Evolutionary conservation across 2,113 vertebrate species (phyloP).

Genomic region (Pedionomus torquatus): DNA sequence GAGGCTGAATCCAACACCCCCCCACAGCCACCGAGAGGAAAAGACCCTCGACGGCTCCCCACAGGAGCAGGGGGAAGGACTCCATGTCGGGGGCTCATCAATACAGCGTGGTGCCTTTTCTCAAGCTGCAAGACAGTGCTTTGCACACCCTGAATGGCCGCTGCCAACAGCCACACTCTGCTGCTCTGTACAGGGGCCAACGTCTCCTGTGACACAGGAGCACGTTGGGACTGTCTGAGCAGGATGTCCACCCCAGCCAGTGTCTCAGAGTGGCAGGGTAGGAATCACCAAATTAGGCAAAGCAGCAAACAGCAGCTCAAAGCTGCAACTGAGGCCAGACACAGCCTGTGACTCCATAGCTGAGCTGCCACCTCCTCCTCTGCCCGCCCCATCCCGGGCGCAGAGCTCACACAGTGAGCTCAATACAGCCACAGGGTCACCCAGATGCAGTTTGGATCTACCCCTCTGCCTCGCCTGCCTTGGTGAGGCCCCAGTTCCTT

Average conservation of each 20-base stretch:
- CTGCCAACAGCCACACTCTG: neutral
- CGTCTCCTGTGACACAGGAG: neutral
- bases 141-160: neutral
- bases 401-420: neutral
- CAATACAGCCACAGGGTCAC: neutral
- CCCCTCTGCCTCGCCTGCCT: rapidly evolving
- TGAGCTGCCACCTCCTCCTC: neutral
- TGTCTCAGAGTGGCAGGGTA: neutral
- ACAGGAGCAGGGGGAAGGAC: neutral
- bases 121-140: rapidly evolving
- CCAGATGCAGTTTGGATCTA: no score
- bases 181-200: neutral
- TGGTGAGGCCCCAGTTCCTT: neutral
- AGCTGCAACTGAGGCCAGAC: neutral
- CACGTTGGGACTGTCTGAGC: neutral
- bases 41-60: neutral
- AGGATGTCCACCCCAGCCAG: neutral
- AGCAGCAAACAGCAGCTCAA: neutral
- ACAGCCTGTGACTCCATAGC: rapidly evolving
- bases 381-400: neutral
- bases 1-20: neutral
- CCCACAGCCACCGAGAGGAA: neutral
- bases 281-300: neutral
- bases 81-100: rapidly evolving
- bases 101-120: neutral